A percentile compares a stretch with the other conserved stretches of the same genome.
These are phyloP conservation scores for Sphinx pinastri DNA, from an alignment of 2,888 invertebrate species.

Conservation along the genomic window DNA sequence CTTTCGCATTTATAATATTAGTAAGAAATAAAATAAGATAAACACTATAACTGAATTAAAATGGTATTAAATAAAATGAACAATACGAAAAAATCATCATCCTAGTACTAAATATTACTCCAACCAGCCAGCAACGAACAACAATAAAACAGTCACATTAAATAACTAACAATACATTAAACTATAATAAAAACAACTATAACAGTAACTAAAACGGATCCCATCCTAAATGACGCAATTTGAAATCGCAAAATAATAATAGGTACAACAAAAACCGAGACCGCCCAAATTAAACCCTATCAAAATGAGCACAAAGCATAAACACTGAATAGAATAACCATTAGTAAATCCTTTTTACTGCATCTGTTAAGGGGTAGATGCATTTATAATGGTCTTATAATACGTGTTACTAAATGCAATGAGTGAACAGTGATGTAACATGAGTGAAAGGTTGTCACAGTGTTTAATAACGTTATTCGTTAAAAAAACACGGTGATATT, in stretches of 20 bases:
- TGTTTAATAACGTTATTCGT: too few species aligned
- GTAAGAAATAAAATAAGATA: too few species aligned
- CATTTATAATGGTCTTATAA: constrained; percentile 79
- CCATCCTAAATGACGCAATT: constrained; percentile 16
- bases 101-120: too few species aligned
- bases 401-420: constrained; percentile 38
- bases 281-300: constrained; percentile 60
- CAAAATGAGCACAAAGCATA: constrained; percentile 56
- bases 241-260: constrained; percentile 26
- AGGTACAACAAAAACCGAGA: constrained; percentile 37
- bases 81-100: too few species aligned
- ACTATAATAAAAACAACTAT: background rate
- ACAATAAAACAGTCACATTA: too few species aligned
- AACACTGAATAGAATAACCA: constrained; percentile 62
- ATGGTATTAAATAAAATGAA: too few species aligned
- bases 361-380: constrained; percentile 77
- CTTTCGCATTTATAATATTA: too few species aligned
- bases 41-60: too few species aligned
- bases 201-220: background rate
- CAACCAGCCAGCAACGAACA: too few species aligned
- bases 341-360: constrained; percentile 56
- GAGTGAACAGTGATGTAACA: background rate
- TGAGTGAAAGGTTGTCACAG: background rate
- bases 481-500: too few species aligned
- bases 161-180: background rate